Percentiles rank a stretch among this genome's conserved stretches.
Evolutionary conservation across 2,888 invertebrate species (phyloP).

Genomic region (Erynnis tages): DNA sequence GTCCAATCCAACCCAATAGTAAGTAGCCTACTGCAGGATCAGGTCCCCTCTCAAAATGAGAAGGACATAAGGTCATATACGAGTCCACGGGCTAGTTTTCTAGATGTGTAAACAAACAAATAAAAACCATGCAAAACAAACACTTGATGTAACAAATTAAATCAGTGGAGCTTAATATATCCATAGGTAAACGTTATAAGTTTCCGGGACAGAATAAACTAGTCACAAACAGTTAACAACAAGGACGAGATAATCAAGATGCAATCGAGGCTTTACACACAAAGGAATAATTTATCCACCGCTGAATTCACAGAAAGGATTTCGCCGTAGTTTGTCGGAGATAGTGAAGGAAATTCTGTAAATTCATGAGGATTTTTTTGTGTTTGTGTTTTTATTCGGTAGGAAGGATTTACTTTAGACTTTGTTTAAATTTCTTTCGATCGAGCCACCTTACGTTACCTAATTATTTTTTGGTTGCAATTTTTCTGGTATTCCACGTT

Average conservation of each 20-base stretch:
- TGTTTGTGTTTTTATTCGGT: constrained; percentile 1
- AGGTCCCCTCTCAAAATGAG: too few species aligned
- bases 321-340: neutral
- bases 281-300: constrained; percentile 24
- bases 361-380: constrained; percentile 5
- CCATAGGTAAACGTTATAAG: neutral
- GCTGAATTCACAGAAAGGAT: constrained; percentile 6
- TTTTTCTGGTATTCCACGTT: too few species aligned
- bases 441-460: too few species aligned
- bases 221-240: constrained; percentile 1
- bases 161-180: too few species aligned
- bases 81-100: too few species aligned
- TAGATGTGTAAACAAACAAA: too few species aligned
- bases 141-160: too few species aligned
- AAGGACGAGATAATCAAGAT: constrained; percentile 21
- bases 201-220: constrained; percentile 8
- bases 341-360: neutral
- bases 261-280: constrained; percentile 14
- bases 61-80: too few species aligned
- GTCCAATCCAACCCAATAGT: too few species aligned
- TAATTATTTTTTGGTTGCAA: too few species aligned
- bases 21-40: too few species aligned
- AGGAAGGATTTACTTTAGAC: constrained; percentile 7
- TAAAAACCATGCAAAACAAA: too few species aligned
- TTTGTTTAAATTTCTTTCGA: neutral